A percentile compares a stretch with the other conserved stretches of the same genome.
Evolutionary conservation across 2,888 invertebrate species (phyloP).

Genomic region (Cetonia aurata): DNA sequence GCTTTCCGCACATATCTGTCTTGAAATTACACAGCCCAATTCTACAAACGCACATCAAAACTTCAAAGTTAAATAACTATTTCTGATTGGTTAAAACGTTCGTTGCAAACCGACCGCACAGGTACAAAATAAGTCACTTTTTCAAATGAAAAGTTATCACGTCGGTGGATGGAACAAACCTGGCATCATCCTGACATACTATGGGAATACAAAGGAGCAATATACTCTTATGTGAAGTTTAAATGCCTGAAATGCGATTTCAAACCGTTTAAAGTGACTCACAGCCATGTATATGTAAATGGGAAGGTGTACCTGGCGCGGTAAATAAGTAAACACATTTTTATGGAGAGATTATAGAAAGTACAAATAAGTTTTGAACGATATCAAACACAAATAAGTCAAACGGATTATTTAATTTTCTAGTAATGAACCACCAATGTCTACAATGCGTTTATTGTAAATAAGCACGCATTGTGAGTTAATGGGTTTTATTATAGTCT

Average conservation of each 20-base stretch:
- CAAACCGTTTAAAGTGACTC: slow-evolving; percentile 20
- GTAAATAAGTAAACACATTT: not conserved
- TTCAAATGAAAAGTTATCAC: slow-evolving; percentile 14
- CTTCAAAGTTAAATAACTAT: slow-evolving; percentile 63
- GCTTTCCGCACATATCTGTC: slow-evolving; percentile 53
- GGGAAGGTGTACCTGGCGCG: not conserved
- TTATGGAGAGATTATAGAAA: not conserved
- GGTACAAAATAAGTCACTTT: slow-evolving; percentile 28
- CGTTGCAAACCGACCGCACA: slow-evolving; percentile 29
- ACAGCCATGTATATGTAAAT: not conserved
- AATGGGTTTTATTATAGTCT: too few species aligned
- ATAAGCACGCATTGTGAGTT: too few species aligned
- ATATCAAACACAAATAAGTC: too few species aligned
- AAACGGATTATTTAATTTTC: too few species aligned
- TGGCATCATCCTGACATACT: not conserved
- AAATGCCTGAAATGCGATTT: not conserved
- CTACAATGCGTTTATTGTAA: too few species aligned
- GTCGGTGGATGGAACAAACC: not conserved
- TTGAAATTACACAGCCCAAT: slow-evolving; percentile 44
- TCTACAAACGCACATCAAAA: slow-evolving; percentile 61
- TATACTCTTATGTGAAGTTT: not conserved
- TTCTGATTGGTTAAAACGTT: slow-evolving; percentile 59
- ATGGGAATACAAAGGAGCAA: not conserved
- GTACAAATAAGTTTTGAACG: not conserved
- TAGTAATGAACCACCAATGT: too few species aligned